Conservation (phyloP, 1,140 invertebrate species). For the Apocrypta bakeri region DNA sequence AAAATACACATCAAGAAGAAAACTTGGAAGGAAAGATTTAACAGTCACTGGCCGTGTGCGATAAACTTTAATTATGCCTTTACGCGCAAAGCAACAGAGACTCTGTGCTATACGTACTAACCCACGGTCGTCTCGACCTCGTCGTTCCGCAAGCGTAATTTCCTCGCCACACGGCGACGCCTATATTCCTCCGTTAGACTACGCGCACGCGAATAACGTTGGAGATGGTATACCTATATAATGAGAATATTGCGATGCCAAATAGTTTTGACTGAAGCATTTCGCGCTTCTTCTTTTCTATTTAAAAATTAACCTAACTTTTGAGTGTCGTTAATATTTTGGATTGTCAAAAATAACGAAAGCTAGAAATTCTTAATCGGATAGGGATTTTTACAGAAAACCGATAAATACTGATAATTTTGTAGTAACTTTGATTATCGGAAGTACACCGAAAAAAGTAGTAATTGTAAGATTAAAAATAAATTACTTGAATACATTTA, state of each 20-base stretch:
- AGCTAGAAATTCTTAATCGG: too few relatives aligned
- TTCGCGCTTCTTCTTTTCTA: not conserved
- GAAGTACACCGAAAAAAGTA: too few relatives aligned
- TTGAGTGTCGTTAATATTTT: too few relatives aligned
- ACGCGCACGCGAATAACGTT: not conserved
- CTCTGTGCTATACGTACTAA: not conserved
- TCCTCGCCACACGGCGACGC: constrained; percentile 5
- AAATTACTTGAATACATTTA: too few relatives aligned
- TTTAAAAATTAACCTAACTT: too few relatives aligned
- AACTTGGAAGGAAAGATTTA: constrained; percentile 15
- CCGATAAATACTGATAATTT: too few relatives aligned
- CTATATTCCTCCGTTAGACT: not conserved
- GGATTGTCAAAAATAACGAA: too few relatives aligned
- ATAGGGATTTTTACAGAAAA: too few relatives aligned
- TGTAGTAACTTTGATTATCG: too few relatives aligned
- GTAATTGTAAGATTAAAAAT: too few relatives aligned
- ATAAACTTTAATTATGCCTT: constrained; percentile 38
- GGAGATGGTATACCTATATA: too few relatives aligned
- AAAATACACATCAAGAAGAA: not conserved
- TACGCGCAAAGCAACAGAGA: not conserved
- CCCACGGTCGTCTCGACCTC: not conserved
- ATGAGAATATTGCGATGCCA: not conserved
- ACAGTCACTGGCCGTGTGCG: constrained; percentile 14
- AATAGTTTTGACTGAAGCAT: not conserved
- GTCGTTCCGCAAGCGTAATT: constrained; percentile 23